A percentile compares a stretch with the other conserved stretches of the same genome.
phyloP scores from a whole-genome alignment of 2,888 invertebrate species.

The Diabrotica balteata region DNA sequence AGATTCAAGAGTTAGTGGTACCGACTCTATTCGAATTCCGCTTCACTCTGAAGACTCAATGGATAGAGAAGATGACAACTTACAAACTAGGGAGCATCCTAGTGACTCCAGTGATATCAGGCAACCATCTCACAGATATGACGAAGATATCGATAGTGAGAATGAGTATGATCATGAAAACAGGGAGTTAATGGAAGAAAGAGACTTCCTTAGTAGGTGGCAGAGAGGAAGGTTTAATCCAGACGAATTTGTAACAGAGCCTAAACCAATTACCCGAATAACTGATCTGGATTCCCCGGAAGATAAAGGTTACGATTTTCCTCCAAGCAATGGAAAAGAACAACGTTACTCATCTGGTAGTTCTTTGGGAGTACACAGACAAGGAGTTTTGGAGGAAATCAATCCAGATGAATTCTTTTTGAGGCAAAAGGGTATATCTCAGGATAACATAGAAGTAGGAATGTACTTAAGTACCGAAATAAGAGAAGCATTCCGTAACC shows the following conservation, averaged over 20 bases:
- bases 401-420: constrained; percentile 88
- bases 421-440: constrained; percentile 81
- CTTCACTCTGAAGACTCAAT: constrained; percentile 55
- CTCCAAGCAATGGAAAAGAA: constrained; percentile 45
- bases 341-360: constrained; percentile 69
- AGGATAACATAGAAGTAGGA: constrained; percentile 81
- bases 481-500: constrained; percentile 76
- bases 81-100: constrained; percentile 39
- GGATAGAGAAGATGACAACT: constrained; percentile 40
- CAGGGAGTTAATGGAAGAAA: constrained; percentile 61
- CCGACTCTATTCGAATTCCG: constrained; percentile 52
- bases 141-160: constrained; percentile 59
- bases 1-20: constrained; percentile 41
- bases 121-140: constrained; percentile 55
- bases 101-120: constrained; percentile 40
- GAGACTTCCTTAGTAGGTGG: constrained; percentile 56
- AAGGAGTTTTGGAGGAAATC: constrained; percentile 82
- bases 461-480: constrained; percentile 81
- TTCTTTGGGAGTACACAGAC: constrained; percentile 64
- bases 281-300: constrained; percentile 51
- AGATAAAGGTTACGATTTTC: constrained; percentile 28
- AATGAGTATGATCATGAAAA: constrained; percentile 65
- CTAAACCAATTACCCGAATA: constrained; percentile 35
- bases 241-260: constrained; percentile 25
- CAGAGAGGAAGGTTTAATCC: constrained; percentile 56